Evolutionary conservation across 2,113 vertebrate species (phyloP), one percentile per base, ranked within the genome.

Genomic region (Apteryx owenii): DNA sequence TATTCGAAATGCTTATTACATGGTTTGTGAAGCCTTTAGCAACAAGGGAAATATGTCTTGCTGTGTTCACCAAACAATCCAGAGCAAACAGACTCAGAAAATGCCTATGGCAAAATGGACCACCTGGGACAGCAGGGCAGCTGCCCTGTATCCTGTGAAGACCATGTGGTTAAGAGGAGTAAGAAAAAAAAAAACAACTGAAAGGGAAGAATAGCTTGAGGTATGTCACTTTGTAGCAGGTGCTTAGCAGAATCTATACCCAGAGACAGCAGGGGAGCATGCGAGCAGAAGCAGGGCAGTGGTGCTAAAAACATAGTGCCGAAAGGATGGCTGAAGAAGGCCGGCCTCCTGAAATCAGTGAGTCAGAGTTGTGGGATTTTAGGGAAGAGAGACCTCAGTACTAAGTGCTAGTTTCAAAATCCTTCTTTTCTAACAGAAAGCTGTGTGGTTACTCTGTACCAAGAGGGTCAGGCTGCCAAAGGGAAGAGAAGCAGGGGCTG

Each of bases 121-220:
- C 10, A 64, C 17, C 29, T 2, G 3, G 21, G 23, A 7, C 0
- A 0, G 62, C 36, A 7, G 26, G 54, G 48, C 46, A 78, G 38
- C 42, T 81, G 60, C 10, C n/a, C 18, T 62, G n/a, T 53, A 16
- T 61, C 53, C 33, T 42, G 42, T 53, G 36, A 76, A 51, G 11
- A 19, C 38, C 69, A 22, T 53, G 36, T 21, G 19, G 66, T 69
- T 69, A 73, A 64, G n/a, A 90, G 42, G 28, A 71, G 36, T 31
- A 15, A 42, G 38, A 15, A n/a, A 16, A 28, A 46, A 58, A 36
- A 46, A 58, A 36, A 42, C 17, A 65, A 3, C 9, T 42, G 42
- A 68, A 68, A 53, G 42, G 14, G 70, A 64, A 81, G 36, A 25
- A 6, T 36, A 33, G 38, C 31, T 53, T 68, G 48, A 69, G 36